phyloP scores from a whole-genome alignment of 2,113 vertebrate genomes.

The Campylorhamphus procurvoides region DNA sequence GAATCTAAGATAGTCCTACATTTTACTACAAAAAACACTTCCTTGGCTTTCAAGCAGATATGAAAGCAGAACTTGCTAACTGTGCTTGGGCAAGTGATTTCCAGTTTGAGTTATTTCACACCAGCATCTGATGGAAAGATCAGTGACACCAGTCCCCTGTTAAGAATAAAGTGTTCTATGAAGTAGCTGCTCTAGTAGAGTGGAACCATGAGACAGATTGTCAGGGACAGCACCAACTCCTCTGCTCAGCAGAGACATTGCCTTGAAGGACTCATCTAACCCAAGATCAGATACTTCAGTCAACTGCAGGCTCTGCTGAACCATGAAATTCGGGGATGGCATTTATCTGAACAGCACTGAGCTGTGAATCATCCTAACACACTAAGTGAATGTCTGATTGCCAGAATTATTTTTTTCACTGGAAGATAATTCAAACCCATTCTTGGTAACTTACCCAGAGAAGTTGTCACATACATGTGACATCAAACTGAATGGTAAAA shows the following conservation, averaged over 20 bases:
- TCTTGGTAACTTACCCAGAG: not conserved
- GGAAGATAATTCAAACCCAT: not conserved
- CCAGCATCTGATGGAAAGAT: not conserved
- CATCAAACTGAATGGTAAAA: slow-evolving; percentile 11
- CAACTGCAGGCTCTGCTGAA: not conserved
- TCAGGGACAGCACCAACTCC: not conserved
- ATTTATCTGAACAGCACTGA: not conserved
- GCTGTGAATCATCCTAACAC: not conserved
- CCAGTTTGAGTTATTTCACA: not conserved
- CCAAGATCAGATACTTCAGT: not conserved
- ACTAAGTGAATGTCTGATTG: not conserved
- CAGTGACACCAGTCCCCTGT: not conserved
- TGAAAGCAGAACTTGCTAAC: slow-evolving; percentile 21
- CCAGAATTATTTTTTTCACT: not conserved
- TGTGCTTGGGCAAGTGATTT: not conserved
- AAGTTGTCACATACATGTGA: not conserved
- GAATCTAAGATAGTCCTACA: not conserved
- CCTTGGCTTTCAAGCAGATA: not conserved
- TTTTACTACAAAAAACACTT: not conserved
- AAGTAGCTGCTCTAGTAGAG: not conserved
- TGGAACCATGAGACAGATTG: not conserved
- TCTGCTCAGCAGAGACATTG: not conserved
- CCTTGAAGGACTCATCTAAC: not conserved
- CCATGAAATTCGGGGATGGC: not conserved
- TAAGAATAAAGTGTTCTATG: not conserved